phyloP scores from a whole-genome alignment of 2,797 vertebrate genomes.

The Carapus acus region DNA sequence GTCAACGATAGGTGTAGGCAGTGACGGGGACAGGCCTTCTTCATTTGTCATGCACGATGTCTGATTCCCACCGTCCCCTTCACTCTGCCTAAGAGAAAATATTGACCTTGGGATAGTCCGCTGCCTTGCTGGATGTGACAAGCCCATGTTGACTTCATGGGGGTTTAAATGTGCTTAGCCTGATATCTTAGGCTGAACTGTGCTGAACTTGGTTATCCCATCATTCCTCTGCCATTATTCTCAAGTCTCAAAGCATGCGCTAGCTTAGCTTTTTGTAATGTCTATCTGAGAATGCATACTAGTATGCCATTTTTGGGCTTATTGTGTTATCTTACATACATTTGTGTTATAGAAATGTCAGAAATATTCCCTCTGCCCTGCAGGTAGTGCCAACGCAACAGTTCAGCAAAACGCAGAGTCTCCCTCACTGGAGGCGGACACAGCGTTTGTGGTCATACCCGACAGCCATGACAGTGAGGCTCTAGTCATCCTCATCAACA shows the following conservation, averaged over 20 bases:
- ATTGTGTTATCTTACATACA: no score
- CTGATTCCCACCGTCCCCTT: conserved; percentile 7
- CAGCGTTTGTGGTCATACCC: conserved; percentile 22
- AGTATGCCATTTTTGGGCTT: no score
- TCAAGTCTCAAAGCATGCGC: no score
- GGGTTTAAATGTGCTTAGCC: neutral
- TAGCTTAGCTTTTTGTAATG: no score
- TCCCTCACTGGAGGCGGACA: conserved; percentile 51
- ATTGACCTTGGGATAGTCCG: conserved; percentile 42
- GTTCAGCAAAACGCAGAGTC: conserved; percentile 58
- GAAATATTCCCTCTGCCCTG: conserved; percentile 11
- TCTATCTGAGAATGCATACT: no score
- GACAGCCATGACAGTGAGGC: neutral
- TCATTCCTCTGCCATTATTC: no score
- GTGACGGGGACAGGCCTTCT: conserved; percentile 43
- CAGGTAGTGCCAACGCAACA: conserved; percentile 48
- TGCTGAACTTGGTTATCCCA: no score
- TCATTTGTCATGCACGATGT: conserved; percentile 49
- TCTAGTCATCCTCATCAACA: conserved; percentile 51
- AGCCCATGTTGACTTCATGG: conserved; percentile 41
- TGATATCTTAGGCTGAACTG: no score
- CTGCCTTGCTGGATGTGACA: conserved; percentile 25
- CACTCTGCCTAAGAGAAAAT: conserved; percentile 42
- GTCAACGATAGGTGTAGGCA: conserved; percentile 65
- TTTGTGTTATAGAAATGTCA: neutral